phyloP scores from a whole-genome alignment of 1,140 invertebrate genomes.

The Drosophila guanche region DNA sequence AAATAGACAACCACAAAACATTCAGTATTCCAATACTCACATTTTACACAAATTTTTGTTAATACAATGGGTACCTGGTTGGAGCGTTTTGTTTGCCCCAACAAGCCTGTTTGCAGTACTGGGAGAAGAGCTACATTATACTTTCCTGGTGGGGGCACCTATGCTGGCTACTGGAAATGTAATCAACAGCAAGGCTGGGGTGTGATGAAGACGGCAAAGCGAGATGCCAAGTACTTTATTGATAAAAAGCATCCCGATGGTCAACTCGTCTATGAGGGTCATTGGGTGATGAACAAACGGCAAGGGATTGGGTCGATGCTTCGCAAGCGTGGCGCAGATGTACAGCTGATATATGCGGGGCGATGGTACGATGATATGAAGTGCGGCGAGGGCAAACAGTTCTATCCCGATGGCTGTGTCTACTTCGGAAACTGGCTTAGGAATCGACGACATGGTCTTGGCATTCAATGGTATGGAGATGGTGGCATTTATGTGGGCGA shows the following conservation, averaged over 20 bases:
- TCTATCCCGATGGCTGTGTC: constrained; percentile 69
- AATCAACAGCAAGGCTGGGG: constrained; percentile 64
- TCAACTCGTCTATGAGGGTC: constrained; percentile 85
- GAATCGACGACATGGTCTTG: constrained; percentile 86
- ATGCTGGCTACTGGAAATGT: constrained; percentile 66
- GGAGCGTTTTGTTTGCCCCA: constrained; percentile 49
- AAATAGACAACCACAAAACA: too few species aligned
- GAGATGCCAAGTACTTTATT: constrained; percentile 24
- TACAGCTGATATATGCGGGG: constrained; percentile 83
- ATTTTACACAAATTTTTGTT: constrained; percentile 17
- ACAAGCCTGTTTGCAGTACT: constrained; percentile 52
- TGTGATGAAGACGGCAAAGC: constrained; percentile 38
- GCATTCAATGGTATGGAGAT: constrained; percentile 85
- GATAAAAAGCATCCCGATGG: constrained; percentile 50
- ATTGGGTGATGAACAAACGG: constrained; percentile 84
- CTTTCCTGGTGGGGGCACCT: constrained; percentile 65
- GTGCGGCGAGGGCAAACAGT: constrained; percentile 83
- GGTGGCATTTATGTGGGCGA: constrained; percentile 85
- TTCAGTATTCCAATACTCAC: too few species aligned
- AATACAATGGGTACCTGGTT: constrained; percentile 49
- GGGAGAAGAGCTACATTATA: constrained; percentile 56
- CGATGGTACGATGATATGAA: constrained; percentile 85
- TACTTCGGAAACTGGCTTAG: constrained; percentile 83
- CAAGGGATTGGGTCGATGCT: constrained; percentile 83
- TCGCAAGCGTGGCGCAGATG: constrained; percentile 50